Conservation (phyloP, 2,888 invertebrate species). For the Aphrophora alni region DNA sequence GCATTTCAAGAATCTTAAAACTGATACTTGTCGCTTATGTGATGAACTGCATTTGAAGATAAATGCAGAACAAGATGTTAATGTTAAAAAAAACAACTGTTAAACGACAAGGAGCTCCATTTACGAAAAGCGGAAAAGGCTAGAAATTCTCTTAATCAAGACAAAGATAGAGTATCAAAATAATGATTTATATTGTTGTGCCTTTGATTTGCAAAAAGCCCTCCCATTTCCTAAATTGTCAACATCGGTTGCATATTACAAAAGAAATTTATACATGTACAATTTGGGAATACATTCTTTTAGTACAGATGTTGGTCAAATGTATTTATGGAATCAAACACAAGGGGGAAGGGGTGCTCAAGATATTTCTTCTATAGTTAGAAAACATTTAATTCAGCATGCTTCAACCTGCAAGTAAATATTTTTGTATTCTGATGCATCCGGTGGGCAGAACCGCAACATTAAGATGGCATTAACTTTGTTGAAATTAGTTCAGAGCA, state of each 20-base stretch:
- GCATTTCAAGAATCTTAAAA: slow-evolving; percentile 15
- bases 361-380: slow-evolving; percentile 11
- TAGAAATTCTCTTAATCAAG: background rate
- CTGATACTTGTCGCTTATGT: slow-evolving; percentile 11
- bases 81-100: background rate
- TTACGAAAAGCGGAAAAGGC: slow-evolving; percentile 4
- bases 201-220: slow-evolving; percentile 3
- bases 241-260: slow-evolving; percentile 16
- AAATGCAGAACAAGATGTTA: background rate
- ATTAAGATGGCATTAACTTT: slow-evolving; percentile 13
- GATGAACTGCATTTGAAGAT: slow-evolving; percentile 18
- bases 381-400: background rate
- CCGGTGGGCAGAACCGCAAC: background rate
- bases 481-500: slow-evolving; percentile 16
- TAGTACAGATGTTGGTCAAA: background rate
- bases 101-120: background rate
- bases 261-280: background rate
- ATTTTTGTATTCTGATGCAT: slow-evolving; percentile 13
- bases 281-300: slow-evolving; percentile 11
- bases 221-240: background rate
- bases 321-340: slow-evolving; percentile 1
- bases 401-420: background rate
- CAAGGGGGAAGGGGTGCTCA: slow-evolving; percentile 10
- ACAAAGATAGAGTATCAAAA: background rate
- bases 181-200: slow-evolving; percentile 3